Evolutionary conservation across 2,888 invertebrate genomes (phyloP).

Genomic region (Odontocolon sp.): DNA sequence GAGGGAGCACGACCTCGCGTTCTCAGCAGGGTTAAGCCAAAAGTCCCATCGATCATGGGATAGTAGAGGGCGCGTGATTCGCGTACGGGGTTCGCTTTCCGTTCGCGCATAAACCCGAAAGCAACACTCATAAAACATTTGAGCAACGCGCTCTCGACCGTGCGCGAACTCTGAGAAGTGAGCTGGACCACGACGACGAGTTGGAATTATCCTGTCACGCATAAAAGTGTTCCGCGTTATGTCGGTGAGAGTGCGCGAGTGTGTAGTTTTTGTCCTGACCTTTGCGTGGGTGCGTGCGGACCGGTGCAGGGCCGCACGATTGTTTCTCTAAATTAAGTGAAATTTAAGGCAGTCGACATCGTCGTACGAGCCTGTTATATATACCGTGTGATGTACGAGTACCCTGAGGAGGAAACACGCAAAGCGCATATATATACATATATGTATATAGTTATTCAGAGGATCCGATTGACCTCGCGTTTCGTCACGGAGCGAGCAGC

Average conservation of each 20-base stretch:
- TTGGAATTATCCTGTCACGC: conserved; percentile 71
- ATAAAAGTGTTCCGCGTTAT: conserved; percentile 60
- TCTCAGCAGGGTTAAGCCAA: conserved; percentile 71
- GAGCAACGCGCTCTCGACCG: conserved; percentile 49
- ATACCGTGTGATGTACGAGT: too few relatives aligned
- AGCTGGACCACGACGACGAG: conserved; percentile 68
- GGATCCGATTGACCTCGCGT: conserved; percentile 61
- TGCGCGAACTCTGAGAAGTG: conserved; percentile 14
- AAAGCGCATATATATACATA: too few relatives aligned
- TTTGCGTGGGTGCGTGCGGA: conserved; percentile 34
- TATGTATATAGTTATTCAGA: conserved; percentile 49
- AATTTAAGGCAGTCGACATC: too few relatives aligned
- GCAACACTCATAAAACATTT: conserved; percentile 68
- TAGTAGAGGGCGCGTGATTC: conserved; percentile 55
- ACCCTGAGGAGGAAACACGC: too few relatives aligned
- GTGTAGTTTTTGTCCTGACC: conserved; percentile 33
- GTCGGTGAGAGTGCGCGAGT: neutral
- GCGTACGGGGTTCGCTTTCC: conserved; percentile 20
- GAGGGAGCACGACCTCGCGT: conserved; percentile 58
- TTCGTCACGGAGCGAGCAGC: conserved; percentile 57
- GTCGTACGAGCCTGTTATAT: too few relatives aligned
- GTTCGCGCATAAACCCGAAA: conserved; percentile 56
- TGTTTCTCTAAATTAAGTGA: neutral
- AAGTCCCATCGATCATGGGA: conserved; percentile 74
- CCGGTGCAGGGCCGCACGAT: conserved; percentile 28